Conservation (phyloP, 2,888 invertebrate species). For the Parnassius mnemosyne region DNA sequence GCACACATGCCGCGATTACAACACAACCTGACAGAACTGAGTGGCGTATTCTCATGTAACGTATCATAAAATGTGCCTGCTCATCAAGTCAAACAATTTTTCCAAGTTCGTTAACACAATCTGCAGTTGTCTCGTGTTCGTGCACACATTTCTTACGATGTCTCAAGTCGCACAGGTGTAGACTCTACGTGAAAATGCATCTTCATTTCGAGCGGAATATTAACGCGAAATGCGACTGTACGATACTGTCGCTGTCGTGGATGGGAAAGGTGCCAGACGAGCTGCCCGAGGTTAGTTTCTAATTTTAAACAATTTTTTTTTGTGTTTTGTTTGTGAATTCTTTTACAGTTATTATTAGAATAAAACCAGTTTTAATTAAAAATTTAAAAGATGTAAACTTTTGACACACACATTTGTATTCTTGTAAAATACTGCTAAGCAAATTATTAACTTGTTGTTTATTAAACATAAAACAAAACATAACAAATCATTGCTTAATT, state of each 20-base stretch:
- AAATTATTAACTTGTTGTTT: no score
- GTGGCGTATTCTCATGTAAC: conserved; percentile 25
- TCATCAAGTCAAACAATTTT: conserved; percentile 34
- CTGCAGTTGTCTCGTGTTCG: conserved; percentile 35
- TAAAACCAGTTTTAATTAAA: no score
- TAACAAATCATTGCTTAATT: no score
- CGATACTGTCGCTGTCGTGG: conserved; percentile 96
- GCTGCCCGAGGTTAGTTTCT: conserved; percentile 89
- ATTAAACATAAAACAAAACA: neutral
- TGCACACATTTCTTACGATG: conserved; percentile 37
- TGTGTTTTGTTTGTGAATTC: no score
- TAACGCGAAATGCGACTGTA: conserved; percentile 97
- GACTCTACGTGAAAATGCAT: conserved; percentile 85
- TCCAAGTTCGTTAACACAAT: conserved; percentile 22
- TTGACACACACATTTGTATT: no score
- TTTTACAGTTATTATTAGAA: no score
- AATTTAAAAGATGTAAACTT: no score
- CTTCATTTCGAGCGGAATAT: conserved; percentile 96
- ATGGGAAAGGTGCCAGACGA: conserved; percentile 99
- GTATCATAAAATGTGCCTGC: conserved; percentile 31
- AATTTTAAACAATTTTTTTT: neutral
- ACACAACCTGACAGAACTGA: conserved; percentile 20
- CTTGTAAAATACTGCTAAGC: no score
- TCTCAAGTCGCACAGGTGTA: conserved; percentile 40
- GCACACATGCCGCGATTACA: conserved; percentile 38